Conservation (phyloP, 2,888 invertebrate genomes). For the Xylocampa areola region DNA sequence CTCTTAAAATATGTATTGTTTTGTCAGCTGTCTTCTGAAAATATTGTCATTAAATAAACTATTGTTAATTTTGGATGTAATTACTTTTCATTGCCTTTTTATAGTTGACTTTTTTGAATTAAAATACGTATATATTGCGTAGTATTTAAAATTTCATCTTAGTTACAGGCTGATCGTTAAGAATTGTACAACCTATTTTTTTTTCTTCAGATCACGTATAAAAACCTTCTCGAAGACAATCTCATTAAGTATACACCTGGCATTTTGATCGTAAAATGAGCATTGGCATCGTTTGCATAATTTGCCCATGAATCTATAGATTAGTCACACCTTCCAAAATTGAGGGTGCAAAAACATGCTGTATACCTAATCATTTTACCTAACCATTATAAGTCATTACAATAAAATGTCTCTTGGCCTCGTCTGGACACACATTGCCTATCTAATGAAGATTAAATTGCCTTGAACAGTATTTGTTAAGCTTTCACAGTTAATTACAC, state of each 20-base stretch:
- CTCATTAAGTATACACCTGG: neutral
- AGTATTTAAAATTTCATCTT: too few relatives aligned
- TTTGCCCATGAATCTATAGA: conserved; percentile 5
- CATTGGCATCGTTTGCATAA: neutral
- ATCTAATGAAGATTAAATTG: conserved; percentile 36
- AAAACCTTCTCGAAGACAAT: too few relatives aligned
- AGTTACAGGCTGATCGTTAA: too few relatives aligned
- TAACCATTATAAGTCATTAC: conserved; percentile 16
- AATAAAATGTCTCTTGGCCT: conserved; percentile 26
- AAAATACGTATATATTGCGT: too few relatives aligned
- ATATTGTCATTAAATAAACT: conserved; percentile 25
- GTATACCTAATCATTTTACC: conserved; percentile 14
- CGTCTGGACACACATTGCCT: conserved; percentile 9
- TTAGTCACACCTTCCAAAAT: conserved; percentile 28
- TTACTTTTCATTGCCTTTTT: neutral
- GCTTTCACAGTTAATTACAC: conserved; percentile 44
- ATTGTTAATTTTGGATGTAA: conserved; percentile 17
- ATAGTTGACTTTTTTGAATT: neutral
- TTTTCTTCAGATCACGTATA: too few relatives aligned
- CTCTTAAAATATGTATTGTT: conserved; percentile 17
- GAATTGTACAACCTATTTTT: too few relatives aligned
- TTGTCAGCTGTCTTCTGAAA: conserved; percentile 33
- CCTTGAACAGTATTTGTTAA: conserved; percentile 50
- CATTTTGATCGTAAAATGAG: neutral
- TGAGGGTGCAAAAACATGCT: conserved; percentile 23